Conservation (phyloP, 2,113 vertebrate genomes). For the Upupa epops region DNA sequence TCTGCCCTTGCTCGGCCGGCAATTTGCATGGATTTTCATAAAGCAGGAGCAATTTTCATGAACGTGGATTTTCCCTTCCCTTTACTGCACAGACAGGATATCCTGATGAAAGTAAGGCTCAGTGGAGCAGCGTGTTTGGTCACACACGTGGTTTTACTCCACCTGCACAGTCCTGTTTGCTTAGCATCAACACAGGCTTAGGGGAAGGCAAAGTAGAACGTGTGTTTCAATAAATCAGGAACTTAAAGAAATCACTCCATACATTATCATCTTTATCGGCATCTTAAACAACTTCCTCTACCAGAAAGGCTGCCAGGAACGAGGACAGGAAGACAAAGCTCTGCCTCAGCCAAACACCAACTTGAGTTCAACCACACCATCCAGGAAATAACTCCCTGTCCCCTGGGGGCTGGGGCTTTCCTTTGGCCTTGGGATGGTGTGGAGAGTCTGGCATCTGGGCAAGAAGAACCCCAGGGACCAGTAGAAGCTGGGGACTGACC, state of each 20-base stretch:
- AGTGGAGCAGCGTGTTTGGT: not conserved
- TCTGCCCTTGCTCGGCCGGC: not conserved
- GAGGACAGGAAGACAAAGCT: not conserved
- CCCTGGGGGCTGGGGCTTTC: not conserved
- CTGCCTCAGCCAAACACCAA: not conserved
- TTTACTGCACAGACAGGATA: not conserved
- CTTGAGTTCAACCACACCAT: not conserved
- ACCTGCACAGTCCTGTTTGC: not conserved
- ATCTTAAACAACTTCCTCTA: constrained; percentile 28
- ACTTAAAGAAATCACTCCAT: not conserved
- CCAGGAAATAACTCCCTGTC: not conserved
- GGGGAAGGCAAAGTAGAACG: not conserved
- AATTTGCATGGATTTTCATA: not conserved
- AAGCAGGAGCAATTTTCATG: not conserved
- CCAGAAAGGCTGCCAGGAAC: not conserved
- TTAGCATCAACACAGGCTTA: not conserved
- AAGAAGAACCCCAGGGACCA: no score
- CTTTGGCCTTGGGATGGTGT: not conserved
- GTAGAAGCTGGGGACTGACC: no score
- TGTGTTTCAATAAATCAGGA: not conserved
- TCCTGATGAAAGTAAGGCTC: not conserved
- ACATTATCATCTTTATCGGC: not conserved
- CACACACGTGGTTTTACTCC: not conserved
- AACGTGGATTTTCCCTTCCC: not conserved
- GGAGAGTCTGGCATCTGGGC: no score